Base-by-base conservation (phyloP, 1,140 invertebrate genomes). In the Scaptodrosophila lebanonensis region DNA sequence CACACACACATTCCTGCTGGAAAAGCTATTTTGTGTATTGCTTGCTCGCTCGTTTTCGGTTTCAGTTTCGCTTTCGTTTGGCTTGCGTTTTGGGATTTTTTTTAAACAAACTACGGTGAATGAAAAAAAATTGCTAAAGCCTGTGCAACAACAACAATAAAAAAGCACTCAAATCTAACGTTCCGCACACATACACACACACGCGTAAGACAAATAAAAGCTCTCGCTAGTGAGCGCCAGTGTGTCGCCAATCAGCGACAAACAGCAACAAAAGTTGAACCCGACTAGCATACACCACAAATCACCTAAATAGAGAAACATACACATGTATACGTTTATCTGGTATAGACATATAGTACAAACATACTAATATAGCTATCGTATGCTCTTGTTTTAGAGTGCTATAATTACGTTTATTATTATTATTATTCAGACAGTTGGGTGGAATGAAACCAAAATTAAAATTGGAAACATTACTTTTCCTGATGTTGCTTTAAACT, bases 151-250 rank as follows among this genome's bases (percentile, higher is more conserved):
- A n/a, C n/a, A n/a, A n/a, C n/a, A n/a, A n/a, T n/a, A n/a, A n/a
- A n/a, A n/a, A n/a, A n/a, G 35, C 66, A 32, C 40, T 36, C 47
- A 42, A 54, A 40, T 61, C 54, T 44, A 36, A 29, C 38, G 33
- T 25, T 33, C 2, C n/a, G 2, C 18, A 15, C 18, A 7, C 17
- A 43, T 5, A 16, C 18, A 12, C 20, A 38, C 25, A 16, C 22
- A 12, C 12, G 20, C 11, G 1, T 3, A 5, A 16, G 29, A 49
- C 42, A 36, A 32, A 32, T 38, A 61, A 77, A 77, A 77, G 72
- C 72, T 77, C 22, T 68, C 72, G 63, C 54, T 73, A 68, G 63
- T 63, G 60, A 60, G 72, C 72, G 72, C 72, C 72, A 77, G 61
- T 51, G 68, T 64, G 64, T 73, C 72, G 72, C 72, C 72, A 77